A percentile compares a stretch with the other conserved stretches of the same genome.
phyloP scores from a whole-genome alignment of 1,140 invertebrate genomes.

The Apocrypta bakeri region DNA sequence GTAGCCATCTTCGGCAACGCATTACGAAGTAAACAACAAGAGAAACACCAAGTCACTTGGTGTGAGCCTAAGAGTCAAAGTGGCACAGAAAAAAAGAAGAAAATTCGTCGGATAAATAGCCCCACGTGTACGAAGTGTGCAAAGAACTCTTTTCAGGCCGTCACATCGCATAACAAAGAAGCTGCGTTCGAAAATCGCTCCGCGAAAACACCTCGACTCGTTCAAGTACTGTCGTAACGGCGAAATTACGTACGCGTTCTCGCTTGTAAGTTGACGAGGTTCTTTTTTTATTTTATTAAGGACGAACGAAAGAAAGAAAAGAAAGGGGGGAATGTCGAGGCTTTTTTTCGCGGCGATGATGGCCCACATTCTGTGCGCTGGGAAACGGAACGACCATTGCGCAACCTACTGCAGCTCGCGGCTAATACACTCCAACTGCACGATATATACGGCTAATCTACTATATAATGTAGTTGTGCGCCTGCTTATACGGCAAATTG shows the following conservation, averaged over 20 bases:
- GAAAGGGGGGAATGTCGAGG: not conserved
- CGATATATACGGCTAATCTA: too few relatives aligned
- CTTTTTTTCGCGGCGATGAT: constrained; percentile 56
- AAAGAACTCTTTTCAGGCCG: not conserved
- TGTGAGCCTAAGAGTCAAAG: too few relatives aligned
- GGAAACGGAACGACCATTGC: constrained; percentile 49
- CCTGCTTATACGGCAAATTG: too few relatives aligned
- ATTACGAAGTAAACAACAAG: too few relatives aligned
- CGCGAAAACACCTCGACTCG: not conserved
- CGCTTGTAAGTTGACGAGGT: not conserved
- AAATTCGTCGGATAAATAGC: too few relatives aligned
- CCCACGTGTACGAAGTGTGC: not conserved
- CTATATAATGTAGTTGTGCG: too few relatives aligned
- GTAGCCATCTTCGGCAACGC: too few relatives aligned
- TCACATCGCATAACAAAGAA: not conserved
- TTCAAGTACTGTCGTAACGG: not conserved
- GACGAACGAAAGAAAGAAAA: not conserved
- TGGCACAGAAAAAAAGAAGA: too few relatives aligned
- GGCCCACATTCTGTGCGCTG: constrained; percentile 63
- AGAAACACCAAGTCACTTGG: too few relatives aligned
- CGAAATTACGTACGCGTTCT: constrained; percentile 6
- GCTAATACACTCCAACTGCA: too few relatives aligned
- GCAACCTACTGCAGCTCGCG: too few relatives aligned
- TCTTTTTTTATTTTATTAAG: constrained; percentile 25
- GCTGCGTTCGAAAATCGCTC: not conserved